Conservation (phyloP, 2,888 invertebrate genomes). For the Caenorhabditis japonica region DNA sequence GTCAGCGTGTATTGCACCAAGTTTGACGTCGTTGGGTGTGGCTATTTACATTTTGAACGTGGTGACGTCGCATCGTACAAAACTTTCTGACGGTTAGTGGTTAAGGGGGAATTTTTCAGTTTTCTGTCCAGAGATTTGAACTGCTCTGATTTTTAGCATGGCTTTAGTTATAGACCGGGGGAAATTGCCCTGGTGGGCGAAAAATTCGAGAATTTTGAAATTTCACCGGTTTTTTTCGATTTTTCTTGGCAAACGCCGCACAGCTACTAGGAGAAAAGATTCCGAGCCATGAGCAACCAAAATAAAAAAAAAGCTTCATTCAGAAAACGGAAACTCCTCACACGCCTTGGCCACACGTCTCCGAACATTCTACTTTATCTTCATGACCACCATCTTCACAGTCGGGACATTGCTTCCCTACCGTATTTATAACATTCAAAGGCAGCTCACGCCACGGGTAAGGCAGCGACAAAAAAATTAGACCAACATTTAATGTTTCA, state of each 20-base stretch:
- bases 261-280: too few species aligned
- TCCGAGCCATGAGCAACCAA: too few species aligned
- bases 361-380: slow-evolving; percentile 76
- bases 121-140: too few species aligned
- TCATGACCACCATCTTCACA: slow-evolving; percentile 74
- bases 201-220: background rate
- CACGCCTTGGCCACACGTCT: slow-evolving; percentile 66
- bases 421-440: slow-evolving; percentile 63
- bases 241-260: too few species aligned
- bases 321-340: slow-evolving; percentile 55
- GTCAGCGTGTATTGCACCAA: slow-evolving; percentile 73
- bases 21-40: slow-evolving; percentile 73
- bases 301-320: too few species aligned
- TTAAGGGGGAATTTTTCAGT: too few species aligned
- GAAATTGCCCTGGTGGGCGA: too few species aligned
- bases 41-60: slow-evolving; percentile 75
- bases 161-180: too few species aligned
- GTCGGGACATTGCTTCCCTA: slow-evolving; percentile 74
- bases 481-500: background rate
- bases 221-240: too few species aligned
- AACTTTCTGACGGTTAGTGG: slow-evolving; percentile 56
- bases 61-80: slow-evolving; percentile 69
- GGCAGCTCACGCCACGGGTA: slow-evolving; percentile 36
- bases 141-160: background rate
- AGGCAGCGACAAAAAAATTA: background rate